Evolutionary conservation across 2,113 vertebrate genomes (phyloP).

Genomic region (Brevimyrus niger): DNA sequence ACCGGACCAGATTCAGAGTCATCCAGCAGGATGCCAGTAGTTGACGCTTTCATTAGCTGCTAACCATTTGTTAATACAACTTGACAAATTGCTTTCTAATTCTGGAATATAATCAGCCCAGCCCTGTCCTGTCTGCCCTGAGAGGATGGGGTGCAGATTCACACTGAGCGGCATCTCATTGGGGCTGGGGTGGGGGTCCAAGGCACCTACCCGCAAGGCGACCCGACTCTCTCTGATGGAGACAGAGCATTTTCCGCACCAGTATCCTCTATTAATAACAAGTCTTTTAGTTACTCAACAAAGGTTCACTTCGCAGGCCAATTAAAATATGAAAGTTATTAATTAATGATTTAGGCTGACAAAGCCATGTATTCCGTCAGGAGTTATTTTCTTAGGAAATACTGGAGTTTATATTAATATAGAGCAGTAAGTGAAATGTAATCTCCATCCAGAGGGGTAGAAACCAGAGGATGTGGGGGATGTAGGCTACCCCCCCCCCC

Average conservation of each 20-base stretch:
- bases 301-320: background rate
- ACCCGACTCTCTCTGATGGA: background rate
- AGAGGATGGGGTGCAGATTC: background rate
- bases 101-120: background rate
- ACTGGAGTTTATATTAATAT: background rate
- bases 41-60: constrained; percentile 17
- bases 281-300: background rate
- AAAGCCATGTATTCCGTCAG: background rate
- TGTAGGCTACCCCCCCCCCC: background rate
- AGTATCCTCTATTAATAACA: background rate
- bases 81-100: constrained; percentile 21
- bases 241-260: background rate
- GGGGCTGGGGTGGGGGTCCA: background rate
- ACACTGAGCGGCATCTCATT: constrained; percentile 1
- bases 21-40: background rate
- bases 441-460: background rate
- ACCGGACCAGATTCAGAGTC: background rate
- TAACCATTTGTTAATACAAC: constrained; percentile 21
- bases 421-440: background rate
- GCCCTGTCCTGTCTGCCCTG: background rate
- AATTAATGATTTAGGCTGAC: background rate
- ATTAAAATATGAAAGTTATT: background rate
- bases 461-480: background rate
- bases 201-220: background rate
- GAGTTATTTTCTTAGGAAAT: background rate